These are phyloP conservation scores for Whitmania pigra DNA, from an alignment of 1,140 invertebrate species.

Conservation along the genomic window DNA sequence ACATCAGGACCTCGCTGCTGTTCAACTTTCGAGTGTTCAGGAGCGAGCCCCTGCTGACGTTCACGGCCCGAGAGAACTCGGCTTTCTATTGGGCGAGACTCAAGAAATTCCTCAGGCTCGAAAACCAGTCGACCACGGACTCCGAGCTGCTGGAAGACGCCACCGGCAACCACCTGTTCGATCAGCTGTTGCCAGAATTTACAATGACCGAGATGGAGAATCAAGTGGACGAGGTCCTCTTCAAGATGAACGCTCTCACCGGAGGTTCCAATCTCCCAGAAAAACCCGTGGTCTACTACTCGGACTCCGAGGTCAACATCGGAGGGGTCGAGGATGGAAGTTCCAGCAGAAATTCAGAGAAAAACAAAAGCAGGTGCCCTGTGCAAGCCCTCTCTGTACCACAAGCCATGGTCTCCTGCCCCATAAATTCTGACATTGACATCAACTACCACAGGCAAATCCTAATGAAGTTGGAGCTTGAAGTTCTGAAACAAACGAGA, in stretches of 20 bases:
- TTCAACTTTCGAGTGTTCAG: constrained; percentile 29
- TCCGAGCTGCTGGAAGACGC: neutral
- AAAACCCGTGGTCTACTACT: constrained; percentile 36
- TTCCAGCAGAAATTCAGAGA: neutral
- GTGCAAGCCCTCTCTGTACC: too few relatives aligned
- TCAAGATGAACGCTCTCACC: constrained; percentile 39
- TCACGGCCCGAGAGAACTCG: constrained; percentile 30
- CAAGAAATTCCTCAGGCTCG: constrained; percentile 23
- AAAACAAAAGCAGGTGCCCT: too few relatives aligned
- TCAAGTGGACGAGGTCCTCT: constrained; percentile 41
- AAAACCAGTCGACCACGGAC: neutral
- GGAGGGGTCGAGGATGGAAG: constrained; percentile 33
- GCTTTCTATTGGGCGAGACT: constrained; percentile 34
- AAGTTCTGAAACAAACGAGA: neutral
- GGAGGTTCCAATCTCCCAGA: constrained; percentile 36
- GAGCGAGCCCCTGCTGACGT: constrained; percentile 29
- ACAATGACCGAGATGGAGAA: constrained; percentile 42
- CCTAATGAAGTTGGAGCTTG: neutral
- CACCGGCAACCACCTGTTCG: neutral
- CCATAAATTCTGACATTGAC: too few relatives aligned
- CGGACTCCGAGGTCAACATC: constrained; percentile 31
- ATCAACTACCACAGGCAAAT: too few relatives aligned
- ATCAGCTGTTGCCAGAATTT: constrained; percentile 34
- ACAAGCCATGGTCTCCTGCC: too few relatives aligned
- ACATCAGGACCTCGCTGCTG: constrained; percentile 28